A percentile compares a stretch with the other conserved stretches of the same genome.
phyloP scores from a whole-genome alignment of 2,888 invertebrate genomes.

The Campoplex nolae region DNA sequence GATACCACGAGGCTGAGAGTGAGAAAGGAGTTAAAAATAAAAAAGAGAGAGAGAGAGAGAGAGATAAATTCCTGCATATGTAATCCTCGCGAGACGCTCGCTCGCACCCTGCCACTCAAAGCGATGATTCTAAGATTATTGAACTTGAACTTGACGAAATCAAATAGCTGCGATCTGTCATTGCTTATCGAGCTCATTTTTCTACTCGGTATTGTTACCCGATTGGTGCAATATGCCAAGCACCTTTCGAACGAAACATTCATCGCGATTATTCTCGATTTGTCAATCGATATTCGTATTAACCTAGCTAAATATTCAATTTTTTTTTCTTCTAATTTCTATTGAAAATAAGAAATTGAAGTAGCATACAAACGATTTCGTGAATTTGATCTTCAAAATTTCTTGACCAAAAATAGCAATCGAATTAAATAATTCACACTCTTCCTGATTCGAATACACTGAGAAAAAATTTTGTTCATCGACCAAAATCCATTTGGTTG shows the following conservation, averaged over 20 bases:
- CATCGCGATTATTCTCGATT: neutral
- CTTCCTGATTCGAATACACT: too few species aligned
- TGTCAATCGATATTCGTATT: neutral
- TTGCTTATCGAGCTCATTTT: neutral
- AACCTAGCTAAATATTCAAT: too few species aligned
- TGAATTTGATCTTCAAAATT: too few species aligned
- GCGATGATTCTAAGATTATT: slow-evolving; percentile 72
- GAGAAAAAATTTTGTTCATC: too few species aligned
- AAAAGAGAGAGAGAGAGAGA: slow-evolving; percentile 46
- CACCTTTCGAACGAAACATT: neutral
- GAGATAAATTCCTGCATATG: slow-evolving; percentile 82
- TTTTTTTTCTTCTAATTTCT: neutral
- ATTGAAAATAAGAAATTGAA: neutral
- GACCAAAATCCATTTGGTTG: too few species aligned
- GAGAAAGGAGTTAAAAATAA: slow-evolving; percentile 48
- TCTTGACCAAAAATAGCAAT: too few species aligned
- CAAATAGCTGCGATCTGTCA: slow-evolving; percentile 50
- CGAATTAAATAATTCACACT: too few species aligned
- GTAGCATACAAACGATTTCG: too few species aligned
- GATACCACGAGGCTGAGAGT: slow-evolving; percentile 32
- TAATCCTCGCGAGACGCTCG: slow-evolving; percentile 73
- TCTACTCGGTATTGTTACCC: neutral
- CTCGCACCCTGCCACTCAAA: slow-evolving; percentile 44
- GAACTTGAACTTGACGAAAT: slow-evolving; percentile 74
- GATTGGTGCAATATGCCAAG: neutral